Conservation (phyloP, 2,113 vertebrate genomes). For the Campylomormyrus tamandua region DNA sequence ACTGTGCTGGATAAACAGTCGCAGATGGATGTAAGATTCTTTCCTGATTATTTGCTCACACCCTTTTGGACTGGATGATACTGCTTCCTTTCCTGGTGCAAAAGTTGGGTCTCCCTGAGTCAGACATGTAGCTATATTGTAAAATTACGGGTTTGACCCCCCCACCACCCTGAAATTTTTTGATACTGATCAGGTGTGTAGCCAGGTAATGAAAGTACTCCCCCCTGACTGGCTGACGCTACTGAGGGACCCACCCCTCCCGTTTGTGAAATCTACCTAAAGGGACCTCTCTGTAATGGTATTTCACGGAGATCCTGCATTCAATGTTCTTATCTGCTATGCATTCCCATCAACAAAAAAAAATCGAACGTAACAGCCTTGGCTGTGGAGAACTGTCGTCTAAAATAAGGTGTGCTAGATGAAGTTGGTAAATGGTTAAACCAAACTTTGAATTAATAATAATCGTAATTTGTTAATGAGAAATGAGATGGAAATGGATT, state of each 20-base stretch:
- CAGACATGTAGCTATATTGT: neutral
- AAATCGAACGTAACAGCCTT: neutral
- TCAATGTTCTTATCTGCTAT: neutral
- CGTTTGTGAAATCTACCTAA: neutral
- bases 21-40: neutral
- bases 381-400: neutral
- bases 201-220: neutral
- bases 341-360: neutral
- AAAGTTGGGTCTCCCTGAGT: neutral
- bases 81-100: neutral
- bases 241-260: neutral
- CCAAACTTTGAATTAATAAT: neutral
- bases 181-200: neutral
- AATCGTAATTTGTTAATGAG: neutral
- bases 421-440: neutral
- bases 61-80: neutral
- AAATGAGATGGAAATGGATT: neutral
- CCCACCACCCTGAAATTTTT: neutral
- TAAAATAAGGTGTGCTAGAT: neutral
- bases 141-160: neutral
- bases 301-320: neutral
- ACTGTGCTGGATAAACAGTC: neutral
- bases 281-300: neutral
- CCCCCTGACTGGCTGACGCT: neutral
- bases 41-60: neutral